Percentiles rank a stretch among this genome's conserved stretches.
These are phyloP conservation scores for Oscheius sp. DNA, from an alignment of 2,888 invertebrate genomes.

Conservation along the genomic window DNA sequence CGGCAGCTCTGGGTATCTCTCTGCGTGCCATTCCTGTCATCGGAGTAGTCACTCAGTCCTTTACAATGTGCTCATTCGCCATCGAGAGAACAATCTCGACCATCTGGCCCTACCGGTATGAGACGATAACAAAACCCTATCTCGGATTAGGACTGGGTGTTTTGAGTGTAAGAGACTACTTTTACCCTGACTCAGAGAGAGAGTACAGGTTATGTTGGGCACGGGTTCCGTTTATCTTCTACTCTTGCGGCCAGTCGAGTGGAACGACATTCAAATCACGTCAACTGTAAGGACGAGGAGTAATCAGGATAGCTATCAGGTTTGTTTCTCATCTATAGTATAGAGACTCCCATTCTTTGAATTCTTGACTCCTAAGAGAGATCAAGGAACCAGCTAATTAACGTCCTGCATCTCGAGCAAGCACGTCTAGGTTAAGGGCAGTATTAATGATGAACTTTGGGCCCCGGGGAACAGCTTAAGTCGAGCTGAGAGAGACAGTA, in stretches of 20 bases:
- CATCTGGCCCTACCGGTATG: conserved; percentile 7
- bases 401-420: too few species aligned
- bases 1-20: not conserved
- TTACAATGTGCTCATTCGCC: conserved; percentile 23
- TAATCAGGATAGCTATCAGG: conserved; percentile 7
- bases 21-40: conserved; percentile 13
- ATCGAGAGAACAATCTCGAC: conserved; percentile 21
- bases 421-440: too few species aligned
- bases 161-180: conserved; percentile 4
- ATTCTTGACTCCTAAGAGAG: not conserved
- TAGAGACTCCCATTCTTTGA: not conserved
- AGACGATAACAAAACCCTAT: not conserved
- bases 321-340: not conserved
- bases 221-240: not conserved
- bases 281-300: conserved; percentile 3
- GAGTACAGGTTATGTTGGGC: not conserved
- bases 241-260: not conserved
- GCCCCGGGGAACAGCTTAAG: too few species aligned
- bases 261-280: conserved; percentile 15
- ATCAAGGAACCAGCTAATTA: too few species aligned
- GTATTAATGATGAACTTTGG: too few species aligned
- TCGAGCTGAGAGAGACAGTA: too few species aligned
- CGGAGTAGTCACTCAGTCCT: conserved; percentile 10
- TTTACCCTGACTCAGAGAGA: not conserved
- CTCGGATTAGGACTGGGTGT: not conserved